Percentiles rank a stretch among this genome's conserved stretches.
phyloP scores from a whole-genome alignment of 1,140 invertebrate species.

The Macrosteles quadrilineatus region DNA sequence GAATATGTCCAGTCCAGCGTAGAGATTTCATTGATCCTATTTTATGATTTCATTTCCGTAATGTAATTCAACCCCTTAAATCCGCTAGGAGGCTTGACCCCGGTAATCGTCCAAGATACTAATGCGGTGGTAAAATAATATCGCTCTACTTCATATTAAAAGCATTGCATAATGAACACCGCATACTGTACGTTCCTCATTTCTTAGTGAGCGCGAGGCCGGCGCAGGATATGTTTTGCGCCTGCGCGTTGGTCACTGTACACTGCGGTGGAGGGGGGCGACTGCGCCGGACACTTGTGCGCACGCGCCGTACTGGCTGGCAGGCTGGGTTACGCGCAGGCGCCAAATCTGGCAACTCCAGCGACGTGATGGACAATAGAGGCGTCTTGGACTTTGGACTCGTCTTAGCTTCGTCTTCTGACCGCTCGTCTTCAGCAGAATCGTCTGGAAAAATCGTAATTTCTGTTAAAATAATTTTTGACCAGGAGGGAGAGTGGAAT shows the following conservation, averaged over 20 bases:
- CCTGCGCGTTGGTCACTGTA: not conserved
- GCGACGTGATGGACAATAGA: slow-evolving; percentile 21
- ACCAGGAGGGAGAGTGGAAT: not conserved
- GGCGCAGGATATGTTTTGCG: slow-evolving; percentile 4
- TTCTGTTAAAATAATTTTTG: not conserved
- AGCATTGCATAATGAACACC: no score
- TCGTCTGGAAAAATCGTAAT: not conserved
- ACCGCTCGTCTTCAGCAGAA: not conserved
- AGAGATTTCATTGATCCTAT: no score
- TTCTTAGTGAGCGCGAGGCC: not conserved
- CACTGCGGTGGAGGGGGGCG: not conserved
- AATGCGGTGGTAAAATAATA: no score
- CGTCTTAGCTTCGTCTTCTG: not conserved
- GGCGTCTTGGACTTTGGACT: not conserved
- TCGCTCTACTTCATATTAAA: no score
- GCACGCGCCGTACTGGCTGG: not conserved
- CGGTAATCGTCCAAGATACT: no score
- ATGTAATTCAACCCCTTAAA: no score
- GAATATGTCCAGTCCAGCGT: no score
- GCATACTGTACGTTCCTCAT: no score
- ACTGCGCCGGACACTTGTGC: slow-evolving; percentile 8
- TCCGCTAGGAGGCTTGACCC: no score
- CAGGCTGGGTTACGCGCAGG: not conserved
- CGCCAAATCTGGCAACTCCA: slow-evolving; percentile 22
- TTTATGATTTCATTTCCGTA: no score